phyloP scores from a whole-genome alignment of 2,797 vertebrate genomes.

The Aselliscus stoliczkanus region DNA sequence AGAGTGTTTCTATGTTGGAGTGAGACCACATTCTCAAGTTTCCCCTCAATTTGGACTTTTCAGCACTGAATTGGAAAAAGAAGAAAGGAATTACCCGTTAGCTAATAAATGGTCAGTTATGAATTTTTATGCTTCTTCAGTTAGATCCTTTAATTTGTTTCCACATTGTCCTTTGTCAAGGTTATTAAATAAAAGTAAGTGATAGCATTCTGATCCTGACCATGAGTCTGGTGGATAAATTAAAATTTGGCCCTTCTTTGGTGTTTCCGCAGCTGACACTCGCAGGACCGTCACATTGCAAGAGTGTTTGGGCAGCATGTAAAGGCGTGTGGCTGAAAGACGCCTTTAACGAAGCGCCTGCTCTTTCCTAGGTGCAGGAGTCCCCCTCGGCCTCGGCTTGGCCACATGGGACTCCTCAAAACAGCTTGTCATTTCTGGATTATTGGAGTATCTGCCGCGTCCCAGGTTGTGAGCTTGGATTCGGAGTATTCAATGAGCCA shows the following conservation, averaged over 20 bases:
- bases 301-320: background rate
- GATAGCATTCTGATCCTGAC: constrained; percentile 1
- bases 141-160: background rate
- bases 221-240: background rate
- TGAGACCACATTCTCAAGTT: background rate
- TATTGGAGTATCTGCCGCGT: background rate
- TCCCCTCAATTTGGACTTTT: background rate
- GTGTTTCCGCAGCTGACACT: background rate
- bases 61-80: background rate
- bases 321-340: background rate
- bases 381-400: background rate
- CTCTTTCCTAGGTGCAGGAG: background rate
- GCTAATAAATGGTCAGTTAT: background rate
- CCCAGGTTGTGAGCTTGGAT: background rate
- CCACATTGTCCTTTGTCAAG: background rate
- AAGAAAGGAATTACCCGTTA: background rate
- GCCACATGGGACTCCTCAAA: background rate
- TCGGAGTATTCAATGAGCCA: background rate
- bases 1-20: background rate
- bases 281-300: background rate
- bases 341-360: background rate
- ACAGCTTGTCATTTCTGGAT: background rate
- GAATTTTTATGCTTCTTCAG: background rate
- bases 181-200: constrained; percentile 10
- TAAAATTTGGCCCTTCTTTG: background rate